phyloP scores from a whole-genome alignment of 2,888 invertebrate species.

The Pinctada fucata region DNA sequence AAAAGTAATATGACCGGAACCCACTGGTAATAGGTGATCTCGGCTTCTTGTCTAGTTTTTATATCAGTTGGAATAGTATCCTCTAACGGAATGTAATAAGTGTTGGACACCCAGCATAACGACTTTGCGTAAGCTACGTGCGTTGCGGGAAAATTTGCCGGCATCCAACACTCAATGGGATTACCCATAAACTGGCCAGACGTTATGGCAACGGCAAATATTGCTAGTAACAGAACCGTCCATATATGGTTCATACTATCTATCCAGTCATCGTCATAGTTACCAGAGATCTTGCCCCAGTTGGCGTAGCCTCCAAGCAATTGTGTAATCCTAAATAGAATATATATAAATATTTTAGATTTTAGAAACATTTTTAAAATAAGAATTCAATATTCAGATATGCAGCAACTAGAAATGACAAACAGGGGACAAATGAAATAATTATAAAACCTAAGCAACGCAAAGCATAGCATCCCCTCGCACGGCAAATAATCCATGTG shows the following conservation, averaged over 20 bases:
- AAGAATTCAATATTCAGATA: too few relatives aligned
- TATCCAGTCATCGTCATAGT: constrained; percentile 69
- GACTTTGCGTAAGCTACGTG: constrained; percentile 61
- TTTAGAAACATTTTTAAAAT: too few relatives aligned
- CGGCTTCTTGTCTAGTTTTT: constrained; percentile 44
- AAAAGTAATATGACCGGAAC: constrained; percentile 74
- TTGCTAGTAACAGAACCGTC: constrained; percentile 63
- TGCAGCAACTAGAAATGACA: too few relatives aligned
- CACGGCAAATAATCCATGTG: too few relatives aligned
- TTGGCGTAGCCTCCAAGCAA: constrained; percentile 62
- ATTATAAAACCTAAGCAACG: too few relatives aligned
- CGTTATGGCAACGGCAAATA: constrained; percentile 68
- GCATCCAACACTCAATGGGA: constrained; percentile 71
- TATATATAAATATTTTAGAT: not conserved
- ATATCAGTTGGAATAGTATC: constrained; percentile 52
- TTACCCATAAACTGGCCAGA: constrained; percentile 70
- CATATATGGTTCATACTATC: constrained; percentile 70
- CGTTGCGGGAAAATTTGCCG: constrained; percentile 61
- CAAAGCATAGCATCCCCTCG: too few relatives aligned
- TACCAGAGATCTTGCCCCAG: constrained; percentile 62
- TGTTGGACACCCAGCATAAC: constrained; percentile 65
- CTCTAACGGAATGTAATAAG: constrained; percentile 62
- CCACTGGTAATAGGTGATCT: constrained; percentile 69
- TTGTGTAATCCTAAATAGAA: constrained; percentile 52
- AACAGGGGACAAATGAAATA: too few relatives aligned